phyloP scores from a whole-genome alignment of 30 jellyfish, hydroid and myxozoan genomes.

The Pelagia noctiluca region DNA sequence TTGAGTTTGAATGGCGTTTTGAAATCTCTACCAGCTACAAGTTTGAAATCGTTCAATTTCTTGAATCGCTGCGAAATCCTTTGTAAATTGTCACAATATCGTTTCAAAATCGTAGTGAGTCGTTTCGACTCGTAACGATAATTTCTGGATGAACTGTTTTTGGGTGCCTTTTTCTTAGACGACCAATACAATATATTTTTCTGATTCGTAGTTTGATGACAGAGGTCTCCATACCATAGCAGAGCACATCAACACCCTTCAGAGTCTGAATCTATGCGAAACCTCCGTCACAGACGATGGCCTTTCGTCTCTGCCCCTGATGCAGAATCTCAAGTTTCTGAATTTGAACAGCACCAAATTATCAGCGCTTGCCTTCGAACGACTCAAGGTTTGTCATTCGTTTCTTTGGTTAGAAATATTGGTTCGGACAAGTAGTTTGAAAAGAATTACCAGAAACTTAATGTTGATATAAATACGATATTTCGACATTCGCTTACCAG shows the following conservation, averaged over 20 bases:
- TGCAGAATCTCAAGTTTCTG: conserved; percentile 72
- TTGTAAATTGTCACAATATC: too few species aligned
- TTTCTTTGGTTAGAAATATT: neutral
- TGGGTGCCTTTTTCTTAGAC: too few species aligned
- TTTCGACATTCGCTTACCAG: neutral
- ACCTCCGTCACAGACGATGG: conserved; percentile 93
- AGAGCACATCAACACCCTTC: conserved; percentile 72
- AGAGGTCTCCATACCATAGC: conserved; percentile 76
- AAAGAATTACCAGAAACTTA: neutral
- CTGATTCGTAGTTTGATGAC: conserved; percentile 83
- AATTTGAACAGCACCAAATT: conserved; percentile 91
- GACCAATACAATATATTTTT: neutral
- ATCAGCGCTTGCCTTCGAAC: conserved; percentile 82
- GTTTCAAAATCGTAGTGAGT: too few species aligned
- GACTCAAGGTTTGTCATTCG: conserved; percentile 69
- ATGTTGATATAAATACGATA: neutral
- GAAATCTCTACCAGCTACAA: too few species aligned
- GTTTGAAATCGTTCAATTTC: too few species aligned
- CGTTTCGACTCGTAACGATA: too few species aligned
- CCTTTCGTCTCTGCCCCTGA: conserved; percentile 50
- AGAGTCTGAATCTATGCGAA: conserved; percentile 85
- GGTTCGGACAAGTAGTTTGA: neutral
- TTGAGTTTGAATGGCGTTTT: too few species aligned
- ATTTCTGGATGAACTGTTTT: too few species aligned
- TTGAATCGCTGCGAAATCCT: too few species aligned